These are phyloP conservation scores for Dilophus febrilis DNA, from an alignment of 2,888 invertebrate species.

Conservation along the genomic window DNA sequence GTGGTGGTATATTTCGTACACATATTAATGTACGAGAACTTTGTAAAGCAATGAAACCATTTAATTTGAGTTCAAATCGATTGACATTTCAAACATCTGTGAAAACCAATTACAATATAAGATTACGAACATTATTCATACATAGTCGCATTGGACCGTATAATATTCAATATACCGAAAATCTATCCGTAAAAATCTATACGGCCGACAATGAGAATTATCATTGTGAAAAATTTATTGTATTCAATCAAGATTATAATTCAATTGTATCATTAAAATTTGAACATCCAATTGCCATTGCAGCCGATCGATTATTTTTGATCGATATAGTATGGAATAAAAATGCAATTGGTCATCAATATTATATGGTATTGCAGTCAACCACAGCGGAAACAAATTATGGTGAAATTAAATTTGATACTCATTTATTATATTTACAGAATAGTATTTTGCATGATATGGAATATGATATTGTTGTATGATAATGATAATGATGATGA, in stretches of 20 bases:
- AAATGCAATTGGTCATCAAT: slow-evolving; percentile 24
- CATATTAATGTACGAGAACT: too few species aligned
- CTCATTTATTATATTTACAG: slow-evolving; percentile 13
- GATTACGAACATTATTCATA: slow-evolving; percentile 1
- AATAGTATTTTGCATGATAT: slow-evolving; percentile 26
- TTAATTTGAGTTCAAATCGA: too few species aligned
- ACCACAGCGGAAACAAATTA: slow-evolving; percentile 12
- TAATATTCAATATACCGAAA: not conserved
- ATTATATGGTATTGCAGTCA: slow-evolving; percentile 25
- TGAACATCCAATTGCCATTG: slow-evolving; percentile 20
- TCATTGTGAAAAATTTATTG: slow-evolving; percentile 6
- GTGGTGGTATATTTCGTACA: too few species aligned
- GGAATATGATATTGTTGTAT: slow-evolving; percentile 14
- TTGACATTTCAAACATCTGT: slow-evolving; percentile 2
- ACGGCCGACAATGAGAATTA: not conserved
- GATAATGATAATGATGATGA: too few species aligned
- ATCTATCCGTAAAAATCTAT: not conserved
- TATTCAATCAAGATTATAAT: slow-evolving; percentile 7
- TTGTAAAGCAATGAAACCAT: too few species aligned
- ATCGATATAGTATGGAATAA: slow-evolving; percentile 23
- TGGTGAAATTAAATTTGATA: slow-evolving; percentile 4
- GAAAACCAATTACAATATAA: not conserved
- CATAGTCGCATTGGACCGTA: not conserved
- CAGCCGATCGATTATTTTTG: slow-evolving; percentile 23
- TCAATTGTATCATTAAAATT: slow-evolving; percentile 15